Base-by-base conservation (phyloP, 2,888 invertebrate species). In the Axea sp. region DNA sequence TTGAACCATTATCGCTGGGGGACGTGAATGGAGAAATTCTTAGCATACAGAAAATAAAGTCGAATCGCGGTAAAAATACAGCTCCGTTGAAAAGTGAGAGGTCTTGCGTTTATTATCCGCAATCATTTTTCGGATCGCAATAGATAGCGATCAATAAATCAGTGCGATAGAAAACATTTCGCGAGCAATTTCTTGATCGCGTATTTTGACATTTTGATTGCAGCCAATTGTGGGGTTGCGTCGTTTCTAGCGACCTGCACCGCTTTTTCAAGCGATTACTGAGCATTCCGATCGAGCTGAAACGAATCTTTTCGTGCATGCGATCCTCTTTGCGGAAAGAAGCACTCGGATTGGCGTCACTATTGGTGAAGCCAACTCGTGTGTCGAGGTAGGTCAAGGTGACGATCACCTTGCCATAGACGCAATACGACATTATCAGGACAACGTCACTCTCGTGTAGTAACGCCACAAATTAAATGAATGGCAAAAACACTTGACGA, bases 371-470 rank as follows among this genome's bases (percentile, higher is more conserved):
- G 83, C 83, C 84, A 62, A 41, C 76, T 79, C 37, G 55, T 76
- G 78, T 77, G 78, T 68, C 75, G 71, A 76, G 82, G 76, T 82
- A 78, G 84, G 85, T 83, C 85, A 85, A 85, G 85, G 84, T 83
- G 75, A 77, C 51, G 60, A 55, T 79, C 77, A 80, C 80, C 78
- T 78, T 80, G 78, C 51, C 73, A 76, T 76, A 65, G 28, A 71
- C 72, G 60, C 77, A 80, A 78, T 67, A 41, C 57, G 57, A 67
- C 33, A 65, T 67, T 57, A 75, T 71, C 65, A 74, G 76, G 62
- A 67, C 69, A 69, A 67, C 47, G 55, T 47, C 47, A 67, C 64
- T 47, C 60, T 43, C 30, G 59, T 59, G 57, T 55, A 19, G 37
- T 37, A 53, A 35, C 9, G n/a, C 33, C 14, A n/a, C 17, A 3